A percentile compares a stretch with the other conserved stretches of the same genome.
These are phyloP conservation scores for Schlechtendalia chinensis DNA, from an alignment of 1,140 invertebrate species.

Conservation along the genomic window DNA sequence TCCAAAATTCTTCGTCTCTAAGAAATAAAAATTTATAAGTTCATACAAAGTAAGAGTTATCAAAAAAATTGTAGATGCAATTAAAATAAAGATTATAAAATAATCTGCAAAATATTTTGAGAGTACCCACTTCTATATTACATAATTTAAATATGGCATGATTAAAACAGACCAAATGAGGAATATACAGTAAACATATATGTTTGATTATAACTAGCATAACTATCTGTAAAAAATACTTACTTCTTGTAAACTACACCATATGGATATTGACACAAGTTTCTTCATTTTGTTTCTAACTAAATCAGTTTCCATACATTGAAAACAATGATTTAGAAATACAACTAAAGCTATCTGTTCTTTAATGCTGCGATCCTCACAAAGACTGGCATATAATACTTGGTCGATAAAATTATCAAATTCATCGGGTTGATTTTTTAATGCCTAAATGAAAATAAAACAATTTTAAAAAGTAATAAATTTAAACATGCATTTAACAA, in stretches of 20 bases:
- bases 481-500: background rate
- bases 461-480: background rate
- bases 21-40: conserved; percentile 51
- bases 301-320: conserved; percentile 92
- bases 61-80: too few relatives aligned
- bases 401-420: conserved; percentile 87
- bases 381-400: conserved; percentile 71
- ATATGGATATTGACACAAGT: conserved; percentile 90
- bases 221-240: background rate
- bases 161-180: too few relatives aligned
- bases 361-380: conserved; percentile 64
- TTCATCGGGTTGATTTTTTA: conserved; percentile 75
- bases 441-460: conserved; percentile 60
- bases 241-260: conserved; percentile 83
- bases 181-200: too few relatives aligned
- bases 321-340: conserved; percentile 95
- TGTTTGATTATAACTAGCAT: too few relatives aligned
- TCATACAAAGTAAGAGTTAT: too few relatives aligned
- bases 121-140: too few relatives aligned
- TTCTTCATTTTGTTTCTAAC: conserved; percentile 89
- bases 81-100: too few relatives aligned
- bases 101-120: too few relatives aligned
- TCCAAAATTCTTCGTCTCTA: conserved; percentile 76
- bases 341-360: conserved; percentile 87
- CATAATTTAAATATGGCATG: too few relatives aligned